A percentile compares a stretch with the other conserved stretches of the same genome.
Evolutionary conservation across 2,888 invertebrate genomes (phyloP).

Genomic region (Philaethria dido): DNA sequence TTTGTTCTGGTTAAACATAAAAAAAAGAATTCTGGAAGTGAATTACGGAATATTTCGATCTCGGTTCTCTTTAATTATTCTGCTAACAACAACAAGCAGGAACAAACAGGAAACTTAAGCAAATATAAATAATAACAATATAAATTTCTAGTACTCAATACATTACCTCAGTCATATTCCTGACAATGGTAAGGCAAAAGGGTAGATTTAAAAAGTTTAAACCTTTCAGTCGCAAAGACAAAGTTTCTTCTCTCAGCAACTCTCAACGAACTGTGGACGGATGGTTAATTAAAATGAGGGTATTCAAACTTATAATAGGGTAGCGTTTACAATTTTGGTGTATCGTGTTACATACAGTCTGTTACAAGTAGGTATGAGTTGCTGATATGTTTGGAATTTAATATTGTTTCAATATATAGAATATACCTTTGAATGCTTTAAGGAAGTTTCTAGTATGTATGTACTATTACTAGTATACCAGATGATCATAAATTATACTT

Average conservation of each 20-base stretch:
- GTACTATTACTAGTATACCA: no score
- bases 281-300: conserved; percentile 37
- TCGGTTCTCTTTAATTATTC: no score
- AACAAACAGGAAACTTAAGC: background rate
- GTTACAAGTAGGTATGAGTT: background rate
- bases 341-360: background rate
- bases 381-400: conserved; percentile 1
- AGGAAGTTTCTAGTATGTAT: background rate
- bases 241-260: conserved; percentile 32
- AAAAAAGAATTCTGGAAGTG: no score
- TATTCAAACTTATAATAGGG: conserved; percentile 37
- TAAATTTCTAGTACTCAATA: background rate
- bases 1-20: no score
- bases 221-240: conserved; percentile 31
- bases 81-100: no score
- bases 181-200: conserved; percentile 8
- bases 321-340: conserved; percentile 22
- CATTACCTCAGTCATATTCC: background rate
- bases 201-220: conserved; percentile 25
- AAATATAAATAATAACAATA: background rate
- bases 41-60: no score
- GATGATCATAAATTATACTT: no score
- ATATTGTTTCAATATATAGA: background rate
- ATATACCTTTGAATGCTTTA: no score
- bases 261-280: conserved; percentile 30